These are phyloP conservation scores for Oryzaephilus surinamensis DNA, from an alignment of 1,140 invertebrate genomes.

Conservation along the genomic window DNA sequence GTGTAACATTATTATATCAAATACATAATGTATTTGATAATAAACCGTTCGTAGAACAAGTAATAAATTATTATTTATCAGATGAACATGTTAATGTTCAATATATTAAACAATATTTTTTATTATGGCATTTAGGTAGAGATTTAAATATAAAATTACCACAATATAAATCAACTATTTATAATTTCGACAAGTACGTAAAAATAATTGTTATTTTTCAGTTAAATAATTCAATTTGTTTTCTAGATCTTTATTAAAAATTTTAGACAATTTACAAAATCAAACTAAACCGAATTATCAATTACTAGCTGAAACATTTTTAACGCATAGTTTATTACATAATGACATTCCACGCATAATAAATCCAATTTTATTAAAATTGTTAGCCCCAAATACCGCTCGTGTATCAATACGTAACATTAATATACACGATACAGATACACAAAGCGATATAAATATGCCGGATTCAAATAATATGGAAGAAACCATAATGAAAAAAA, in stretches of 20 bases:
- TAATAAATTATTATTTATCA: conserved; percentile 49
- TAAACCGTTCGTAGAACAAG: conserved; percentile 52
- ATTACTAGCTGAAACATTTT: conserved; percentile 59
- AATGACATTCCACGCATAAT: conserved; percentile 69
- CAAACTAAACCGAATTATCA: conserved; percentile 56
- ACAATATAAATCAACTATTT: conserved; percentile 22
- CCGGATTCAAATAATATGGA: conserved; percentile 32
- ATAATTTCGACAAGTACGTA: conserved; percentile 46
- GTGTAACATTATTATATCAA: conserved; percentile 59
- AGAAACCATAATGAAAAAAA: conserved; percentile 46
- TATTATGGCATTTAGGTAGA: conserved; percentile 70
- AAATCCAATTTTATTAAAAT: conserved; percentile 66
- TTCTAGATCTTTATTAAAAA: conserved; percentile 58
- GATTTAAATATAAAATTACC: conserved; percentile 46
- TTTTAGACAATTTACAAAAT: conserved; percentile 66
- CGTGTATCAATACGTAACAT: conserved; percentile 78
- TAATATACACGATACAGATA: conserved; percentile 59
- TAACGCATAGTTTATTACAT: conserved; percentile 60
- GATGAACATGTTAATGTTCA: conserved; percentile 43
- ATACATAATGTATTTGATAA: conserved; percentile 57
- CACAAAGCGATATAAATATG: conserved; percentile 32
- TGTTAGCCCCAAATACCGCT: conserved; percentile 72
- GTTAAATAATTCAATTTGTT: conserved; percentile 7
- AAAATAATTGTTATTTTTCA: neutral
- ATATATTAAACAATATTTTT: conserved; percentile 62